phyloP scores from a whole-genome alignment of 2,888 invertebrate genomes.

The Osedax fenrisi region DNA sequence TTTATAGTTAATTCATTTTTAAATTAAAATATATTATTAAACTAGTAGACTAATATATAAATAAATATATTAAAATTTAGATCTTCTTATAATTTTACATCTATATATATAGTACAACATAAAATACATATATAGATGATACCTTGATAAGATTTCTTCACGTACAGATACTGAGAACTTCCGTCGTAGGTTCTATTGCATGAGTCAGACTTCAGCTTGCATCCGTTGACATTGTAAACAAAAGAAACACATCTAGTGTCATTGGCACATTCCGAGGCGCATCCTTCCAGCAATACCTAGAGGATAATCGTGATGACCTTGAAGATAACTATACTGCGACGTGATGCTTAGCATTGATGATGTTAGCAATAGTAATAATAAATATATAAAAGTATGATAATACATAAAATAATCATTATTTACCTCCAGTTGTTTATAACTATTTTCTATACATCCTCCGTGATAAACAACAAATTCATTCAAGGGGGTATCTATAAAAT shows the following conservation, averaged over 20 bases:
- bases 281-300: not conserved
- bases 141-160: constrained; percentile 11
- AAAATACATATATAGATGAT: no score
- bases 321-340: no score
- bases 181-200: constrained; percentile 4
- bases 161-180: constrained; percentile 11
- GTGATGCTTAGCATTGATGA: no score
- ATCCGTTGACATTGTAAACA: not conserved
- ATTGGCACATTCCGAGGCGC: not conserved
- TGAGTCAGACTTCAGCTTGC: not conserved
- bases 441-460: constrained; percentile 12
- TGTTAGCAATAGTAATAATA: no score
- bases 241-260: constrained; percentile 5
- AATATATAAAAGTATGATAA: no score
- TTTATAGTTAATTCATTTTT: no score
- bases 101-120: no score
- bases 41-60: no score
- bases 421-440: not conserved
- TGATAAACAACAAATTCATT: constrained; percentile 7
- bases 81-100: no score
- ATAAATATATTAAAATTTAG: no score
- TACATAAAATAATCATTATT: no score
- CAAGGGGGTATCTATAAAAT: constrained; percentile 9
- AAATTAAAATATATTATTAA: no score
- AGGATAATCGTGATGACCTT: not conserved